Evolutionary conservation across 1,140 invertebrate species (phyloP), one percentile per base, ranked within the genome.

Genomic region (Caenorhabditis briggsae): DNA sequence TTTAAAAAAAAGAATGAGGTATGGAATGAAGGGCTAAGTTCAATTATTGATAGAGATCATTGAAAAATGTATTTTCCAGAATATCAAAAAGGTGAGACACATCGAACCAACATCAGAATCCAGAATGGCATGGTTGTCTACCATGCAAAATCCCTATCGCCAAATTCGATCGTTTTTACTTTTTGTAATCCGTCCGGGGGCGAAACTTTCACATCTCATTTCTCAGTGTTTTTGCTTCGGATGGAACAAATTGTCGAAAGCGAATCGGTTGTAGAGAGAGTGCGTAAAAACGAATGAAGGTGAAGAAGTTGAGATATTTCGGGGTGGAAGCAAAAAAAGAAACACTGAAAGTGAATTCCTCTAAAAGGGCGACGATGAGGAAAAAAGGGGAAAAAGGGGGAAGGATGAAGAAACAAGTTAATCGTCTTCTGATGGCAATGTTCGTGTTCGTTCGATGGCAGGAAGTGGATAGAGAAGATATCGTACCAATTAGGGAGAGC

Each of bases 231-330:
- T 50, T 61, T 61, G 6, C 11, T 25, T 61, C 59, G 59, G 23
- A 33, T 33, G 33, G 20, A 3, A 50, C 43, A 78, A 78, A 23
- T 78, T 78, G 70, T 23, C 12, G 70, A 53, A 53, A 53, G 50
- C 46, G 70, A 50, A 8, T 33, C 33, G 33, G 33, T 33, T 33
- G 33, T 33, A 33, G 23, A 12, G 11, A 78, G 46, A 78, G 82
- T 82, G 41, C 25, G 50, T 82, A 56, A 59, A 82, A 55, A 82
- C 33, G 33, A 33, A 33, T 33, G 33, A 33, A 43, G 82, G 23
- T 55, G 82, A 82, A 82, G 33, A 82, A 59, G 25, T 82, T 82
- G 82, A 83, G 82, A 59, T 59, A 83, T 83, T 83, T 59, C 25
- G 20, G 82, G n/a, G 20, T 65, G 23, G n/a, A 43, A 14, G 12